phyloP scores from a whole-genome alignment of 2,888 invertebrate genomes.

The Caenorhabditis auriculariae region DNA sequence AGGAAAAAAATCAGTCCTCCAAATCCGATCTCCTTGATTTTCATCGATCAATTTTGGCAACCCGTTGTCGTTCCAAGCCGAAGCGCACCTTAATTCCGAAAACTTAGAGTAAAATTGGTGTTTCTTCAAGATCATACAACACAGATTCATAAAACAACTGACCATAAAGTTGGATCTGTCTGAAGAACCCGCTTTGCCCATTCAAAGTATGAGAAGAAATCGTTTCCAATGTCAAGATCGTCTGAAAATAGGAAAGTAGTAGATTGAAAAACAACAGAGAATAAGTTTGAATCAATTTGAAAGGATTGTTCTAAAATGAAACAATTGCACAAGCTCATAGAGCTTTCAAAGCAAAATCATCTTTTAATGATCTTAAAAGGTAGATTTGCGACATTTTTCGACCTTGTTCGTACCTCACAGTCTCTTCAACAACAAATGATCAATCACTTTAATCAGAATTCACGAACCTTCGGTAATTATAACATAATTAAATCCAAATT shows the following conservation, averaged over 20 bases:
- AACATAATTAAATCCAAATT: constrained; percentile 80
- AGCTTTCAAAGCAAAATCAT: too few relatives aligned
- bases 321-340: too few relatives aligned
- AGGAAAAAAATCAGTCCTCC: constrained; percentile 97
- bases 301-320: too few relatives aligned
- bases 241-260: constrained; percentile 72
- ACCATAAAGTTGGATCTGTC: constrained; percentile 83
- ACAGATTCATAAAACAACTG: constrained; percentile 2
- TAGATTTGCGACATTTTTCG: too few relatives aligned
- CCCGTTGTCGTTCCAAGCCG: constrained; percentile 99
- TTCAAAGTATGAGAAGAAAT: constrained; percentile 94
- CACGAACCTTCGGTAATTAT: constrained; percentile 88
- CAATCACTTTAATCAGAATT: background rate
- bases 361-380: too few relatives aligned
- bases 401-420: too few relatives aligned
- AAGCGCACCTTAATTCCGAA: constrained; percentile 74
- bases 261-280: too few relatives aligned
- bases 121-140: background rate
- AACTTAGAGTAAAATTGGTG: background rate
- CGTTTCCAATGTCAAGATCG: constrained; percentile 92
- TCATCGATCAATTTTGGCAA: constrained; percentile 20
- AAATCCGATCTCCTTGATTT: constrained; percentile 73
- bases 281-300: too few relatives aligned
- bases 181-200: constrained; percentile 83
- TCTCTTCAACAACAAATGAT: background rate